These are phyloP conservation scores for Amiota minor DNA, from an alignment of 2,888 invertebrate species.

Conservation along the genomic window DNA sequence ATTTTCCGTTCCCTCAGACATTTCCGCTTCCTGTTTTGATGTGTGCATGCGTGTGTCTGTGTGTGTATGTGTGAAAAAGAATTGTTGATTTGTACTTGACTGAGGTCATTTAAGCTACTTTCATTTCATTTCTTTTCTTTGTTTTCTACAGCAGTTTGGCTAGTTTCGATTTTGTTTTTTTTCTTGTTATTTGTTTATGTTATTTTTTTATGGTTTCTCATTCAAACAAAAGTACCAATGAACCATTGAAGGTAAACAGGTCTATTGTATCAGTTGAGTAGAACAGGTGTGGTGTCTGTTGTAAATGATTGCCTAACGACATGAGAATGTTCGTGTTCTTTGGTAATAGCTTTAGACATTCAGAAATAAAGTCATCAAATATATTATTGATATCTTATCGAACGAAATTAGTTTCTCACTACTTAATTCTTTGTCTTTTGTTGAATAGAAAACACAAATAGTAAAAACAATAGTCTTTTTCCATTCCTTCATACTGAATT, in stretches of 20 bases:
- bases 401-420: conserved; percentile 6
- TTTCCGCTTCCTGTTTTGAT: neutral
- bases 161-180: conserved; percentile 21
- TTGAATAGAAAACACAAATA: neutral
- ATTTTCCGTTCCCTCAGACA: neutral
- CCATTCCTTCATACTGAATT: neutral
- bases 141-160: neutral
- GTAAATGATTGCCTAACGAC: neutral
- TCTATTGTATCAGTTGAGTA: neutral
- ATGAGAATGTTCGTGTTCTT: conserved; percentile 7
- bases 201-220: conserved; percentile 20
- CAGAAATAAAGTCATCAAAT: conserved; percentile 24
- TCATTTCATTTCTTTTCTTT: neutral
- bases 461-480: neutral
- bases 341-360: conserved; percentile 4
- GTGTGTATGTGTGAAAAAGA: neutral
- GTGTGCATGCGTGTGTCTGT: no score
- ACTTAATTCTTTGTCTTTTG: neutral
- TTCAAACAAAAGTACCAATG: no score
- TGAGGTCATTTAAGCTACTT: conserved; percentile 23
- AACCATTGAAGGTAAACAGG: conserved; percentile 3
- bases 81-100: conserved; percentile 26
- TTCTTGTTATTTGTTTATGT: conserved; percentile 8
- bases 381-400: conserved; percentile 20
- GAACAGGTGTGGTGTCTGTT: conserved; percentile 6